These are phyloP conservation scores for Didymodactylos carnosus DNA, from an alignment of 2,888 invertebrate species.

Conservation along the genomic window DNA sequence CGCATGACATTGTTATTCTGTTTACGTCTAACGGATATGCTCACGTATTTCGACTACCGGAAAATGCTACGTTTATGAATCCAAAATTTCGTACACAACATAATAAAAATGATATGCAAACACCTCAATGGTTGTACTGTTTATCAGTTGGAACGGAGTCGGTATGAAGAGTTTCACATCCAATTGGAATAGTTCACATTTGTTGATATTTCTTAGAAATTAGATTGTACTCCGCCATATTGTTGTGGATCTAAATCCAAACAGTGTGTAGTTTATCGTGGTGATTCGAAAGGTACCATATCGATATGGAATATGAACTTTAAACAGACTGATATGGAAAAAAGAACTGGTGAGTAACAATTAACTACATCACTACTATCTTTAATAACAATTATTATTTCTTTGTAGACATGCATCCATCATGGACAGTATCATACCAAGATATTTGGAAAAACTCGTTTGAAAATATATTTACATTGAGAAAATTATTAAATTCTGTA, in stretches of 20 bases:
- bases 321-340: background rate
- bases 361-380: no score
- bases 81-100: background rate
- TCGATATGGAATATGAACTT: background rate
- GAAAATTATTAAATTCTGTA: background rate
- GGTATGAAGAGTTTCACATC: background rate
- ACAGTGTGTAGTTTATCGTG: background rate
- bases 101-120: background rate
- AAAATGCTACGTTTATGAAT: slow-evolving; percentile 54
- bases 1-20: slow-evolving; percentile 70
- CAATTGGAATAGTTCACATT: background rate
- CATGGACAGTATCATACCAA: background rate
- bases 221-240: background rate
- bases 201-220: background rate
- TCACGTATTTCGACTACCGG: slow-evolving; percentile 78
- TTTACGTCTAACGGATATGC: slow-evolving; percentile 91
- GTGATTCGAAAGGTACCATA: background rate
- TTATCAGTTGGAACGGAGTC: background rate
- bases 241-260: background rate
- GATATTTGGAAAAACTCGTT: background rate
- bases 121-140: background rate
- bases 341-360: no score
- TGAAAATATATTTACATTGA: background rate
- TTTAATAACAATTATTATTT: no score
- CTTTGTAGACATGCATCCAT: background rate